Evolutionary conservation across 1,140 invertebrate genomes (phyloP).

Genomic region (Aphaenogaster floridana): DNA sequence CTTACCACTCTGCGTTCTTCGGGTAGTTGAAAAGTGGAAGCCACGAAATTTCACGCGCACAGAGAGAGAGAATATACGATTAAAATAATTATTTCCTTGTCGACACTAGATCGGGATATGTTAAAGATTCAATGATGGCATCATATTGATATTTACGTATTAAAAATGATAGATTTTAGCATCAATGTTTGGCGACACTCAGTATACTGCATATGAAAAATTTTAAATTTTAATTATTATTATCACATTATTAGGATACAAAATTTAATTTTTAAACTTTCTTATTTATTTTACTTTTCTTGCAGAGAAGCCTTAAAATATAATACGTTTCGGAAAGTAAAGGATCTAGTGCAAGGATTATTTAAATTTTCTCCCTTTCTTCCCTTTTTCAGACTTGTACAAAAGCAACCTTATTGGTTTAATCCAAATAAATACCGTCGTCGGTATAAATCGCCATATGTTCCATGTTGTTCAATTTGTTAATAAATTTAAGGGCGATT

Average conservation of each 20-base stretch:
- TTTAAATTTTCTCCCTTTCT: neutral
- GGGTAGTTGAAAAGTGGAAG: conserved; percentile 14
- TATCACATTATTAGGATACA: neutral
- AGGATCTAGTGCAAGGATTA: neutral
- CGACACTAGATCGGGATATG: neutral
- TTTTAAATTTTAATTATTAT: neutral
- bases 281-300: neutral
- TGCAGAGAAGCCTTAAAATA: neutral
- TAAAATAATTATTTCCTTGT: conserved; percentile 2
- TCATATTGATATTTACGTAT: too few relatives aligned
- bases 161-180: too few relatives aligned
- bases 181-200: neutral
- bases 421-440: neutral
- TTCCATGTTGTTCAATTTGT: too few relatives aligned
- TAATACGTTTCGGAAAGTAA: neutral
- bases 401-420: neutral
- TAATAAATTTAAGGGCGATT: neutral
- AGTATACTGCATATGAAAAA: neutral
- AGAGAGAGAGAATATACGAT: neutral
- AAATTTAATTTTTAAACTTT: neutral
- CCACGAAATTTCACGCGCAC: neutral
- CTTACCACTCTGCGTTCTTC: conserved; percentile 8
- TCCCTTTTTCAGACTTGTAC: neutral
- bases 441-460: too few relatives aligned
- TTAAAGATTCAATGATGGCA: neutral